These are phyloP conservation scores for Invenusta paracnida DNA, from an alignment of 2,888 invertebrate species.

Conservation along the genomic window DNA sequence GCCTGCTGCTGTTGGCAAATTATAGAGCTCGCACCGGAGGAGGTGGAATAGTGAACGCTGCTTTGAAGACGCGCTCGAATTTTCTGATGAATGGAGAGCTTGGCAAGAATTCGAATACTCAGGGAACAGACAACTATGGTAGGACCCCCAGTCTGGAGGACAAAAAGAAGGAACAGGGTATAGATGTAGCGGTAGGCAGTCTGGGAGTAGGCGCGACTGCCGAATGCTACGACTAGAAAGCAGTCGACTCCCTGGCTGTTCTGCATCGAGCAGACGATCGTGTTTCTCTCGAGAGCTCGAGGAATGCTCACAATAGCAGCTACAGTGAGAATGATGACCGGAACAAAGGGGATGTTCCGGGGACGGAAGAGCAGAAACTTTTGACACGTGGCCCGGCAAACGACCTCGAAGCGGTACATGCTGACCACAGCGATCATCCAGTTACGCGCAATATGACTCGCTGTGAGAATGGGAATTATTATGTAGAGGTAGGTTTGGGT, in stretches of 20 bases:
- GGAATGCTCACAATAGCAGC: background rate
- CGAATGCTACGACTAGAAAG: background rate
- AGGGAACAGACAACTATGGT: background rate
- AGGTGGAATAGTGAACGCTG: background rate
- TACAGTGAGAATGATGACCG: background rate
- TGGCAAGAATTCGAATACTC: background rate
- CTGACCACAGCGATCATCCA: conserved; percentile 18
- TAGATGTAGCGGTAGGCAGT: background rate
- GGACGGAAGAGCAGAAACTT: background rate
- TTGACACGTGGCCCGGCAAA: background rate
- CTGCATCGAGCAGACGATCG: background rate
- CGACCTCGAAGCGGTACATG: conserved; percentile 16
- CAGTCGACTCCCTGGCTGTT: background rate
- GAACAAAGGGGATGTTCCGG: background rate
- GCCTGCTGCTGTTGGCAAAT: background rate
- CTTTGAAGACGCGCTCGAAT: background rate
- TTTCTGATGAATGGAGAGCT: background rate
- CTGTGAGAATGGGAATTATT: background rate
- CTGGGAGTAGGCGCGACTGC: background rate
- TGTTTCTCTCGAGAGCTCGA: background rate
- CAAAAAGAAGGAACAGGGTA: background rate
- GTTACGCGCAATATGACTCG: conserved; percentile 7
- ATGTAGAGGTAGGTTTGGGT: background rate
- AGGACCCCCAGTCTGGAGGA: conserved; percentile 29
- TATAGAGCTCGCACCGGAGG: background rate